A percentile compares a stretch with the other conserved stretches of the same genome.
Conservation (phyloP, 2,113 vertebrate genomes). For the Malurus alboscapulatus region DNA sequence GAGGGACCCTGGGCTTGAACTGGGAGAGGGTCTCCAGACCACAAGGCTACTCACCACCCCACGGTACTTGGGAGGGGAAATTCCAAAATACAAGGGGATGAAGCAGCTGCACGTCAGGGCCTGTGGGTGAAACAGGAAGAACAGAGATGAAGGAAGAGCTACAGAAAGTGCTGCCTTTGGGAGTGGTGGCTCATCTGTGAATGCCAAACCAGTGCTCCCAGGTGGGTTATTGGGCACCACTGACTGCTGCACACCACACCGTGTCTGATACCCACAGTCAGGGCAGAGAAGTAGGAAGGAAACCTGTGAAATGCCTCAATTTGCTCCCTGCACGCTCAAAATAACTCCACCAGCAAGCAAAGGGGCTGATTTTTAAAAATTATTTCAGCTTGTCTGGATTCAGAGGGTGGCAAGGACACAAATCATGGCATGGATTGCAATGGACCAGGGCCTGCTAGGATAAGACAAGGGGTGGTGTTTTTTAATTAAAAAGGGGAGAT, state of each 20-base stretch:
- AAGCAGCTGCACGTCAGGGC: constrained; percentile 79
- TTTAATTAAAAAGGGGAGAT: neutral
- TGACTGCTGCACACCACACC: neutral
- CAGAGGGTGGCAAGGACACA: neutral
- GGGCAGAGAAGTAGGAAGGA: neutral
- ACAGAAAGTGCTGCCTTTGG: neutral
- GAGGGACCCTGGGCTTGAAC: neutral
- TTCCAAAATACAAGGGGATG: constrained; percentile 74
- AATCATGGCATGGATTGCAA: neutral
- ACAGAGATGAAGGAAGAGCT: neutral
- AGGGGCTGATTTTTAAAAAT: neutral
- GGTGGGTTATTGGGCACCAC: neutral
- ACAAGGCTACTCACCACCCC: constrained; percentile 59
- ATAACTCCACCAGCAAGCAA: neutral
- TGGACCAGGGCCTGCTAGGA: neutral
- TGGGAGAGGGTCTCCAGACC: neutral
- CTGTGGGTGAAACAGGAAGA: constrained; percentile 39
- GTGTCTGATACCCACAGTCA: neutral
- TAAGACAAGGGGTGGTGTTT: neutral
- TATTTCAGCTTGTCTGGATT: neutral
- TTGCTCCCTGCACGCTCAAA: neutral
- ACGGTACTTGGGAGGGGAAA: constrained; percentile 42
- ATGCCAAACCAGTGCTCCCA: neutral
- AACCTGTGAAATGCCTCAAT: neutral
- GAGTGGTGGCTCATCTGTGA: neutral